Percentiles rank a stretch among this genome's conserved stretches.
phyloP scores from a whole-genome alignment of 2,797 vertebrate genomes.

The Lacerta viridis region DNA sequence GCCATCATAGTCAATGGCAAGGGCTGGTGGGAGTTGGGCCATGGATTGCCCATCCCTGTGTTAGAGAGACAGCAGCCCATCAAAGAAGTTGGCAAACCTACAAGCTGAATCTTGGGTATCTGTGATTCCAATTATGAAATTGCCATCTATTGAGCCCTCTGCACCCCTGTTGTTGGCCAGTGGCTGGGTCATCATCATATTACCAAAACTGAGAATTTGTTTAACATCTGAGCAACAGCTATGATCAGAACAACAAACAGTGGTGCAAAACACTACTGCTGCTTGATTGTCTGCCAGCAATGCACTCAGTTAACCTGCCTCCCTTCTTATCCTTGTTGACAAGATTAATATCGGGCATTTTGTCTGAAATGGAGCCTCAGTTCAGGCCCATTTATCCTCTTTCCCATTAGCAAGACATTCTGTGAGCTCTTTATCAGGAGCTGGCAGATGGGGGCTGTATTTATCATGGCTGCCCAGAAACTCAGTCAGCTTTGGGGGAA shows the following conservation, averaged over 20 bases:
- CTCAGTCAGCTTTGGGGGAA: neutral
- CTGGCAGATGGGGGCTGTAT: constrained; percentile 33
- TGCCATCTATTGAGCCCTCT: neutral
- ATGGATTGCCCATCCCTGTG: neutral
- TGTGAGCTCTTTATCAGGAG: constrained; percentile 43
- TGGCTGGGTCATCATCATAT: neutral
- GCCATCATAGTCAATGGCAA: too few relatives aligned
- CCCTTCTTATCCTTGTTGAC: constrained; percentile 31
- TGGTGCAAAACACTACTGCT: neutral
- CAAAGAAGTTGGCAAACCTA: neutral
- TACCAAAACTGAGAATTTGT: neutral
- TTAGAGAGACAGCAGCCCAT: neutral
- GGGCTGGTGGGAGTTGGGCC: too few relatives aligned
- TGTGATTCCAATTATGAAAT: neutral
- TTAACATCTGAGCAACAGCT: neutral
- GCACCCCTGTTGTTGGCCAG: neutral
- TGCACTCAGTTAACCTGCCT: constrained; percentile 11
- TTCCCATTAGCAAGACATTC: constrained; percentile 45
- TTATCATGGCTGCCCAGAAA: constrained; percentile 24
- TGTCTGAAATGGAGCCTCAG: constrained; percentile 35
- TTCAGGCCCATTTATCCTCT: constrained; percentile 41
- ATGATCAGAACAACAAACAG: neutral
- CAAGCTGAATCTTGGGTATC: neutral
- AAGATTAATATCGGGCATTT: constrained; percentile 43
- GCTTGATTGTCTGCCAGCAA: constrained; percentile 21